These are phyloP conservation scores for Pygoscelis adeliae DNA, from an alignment of 2,113 vertebrate species.

Conservation along the genomic window DNA sequence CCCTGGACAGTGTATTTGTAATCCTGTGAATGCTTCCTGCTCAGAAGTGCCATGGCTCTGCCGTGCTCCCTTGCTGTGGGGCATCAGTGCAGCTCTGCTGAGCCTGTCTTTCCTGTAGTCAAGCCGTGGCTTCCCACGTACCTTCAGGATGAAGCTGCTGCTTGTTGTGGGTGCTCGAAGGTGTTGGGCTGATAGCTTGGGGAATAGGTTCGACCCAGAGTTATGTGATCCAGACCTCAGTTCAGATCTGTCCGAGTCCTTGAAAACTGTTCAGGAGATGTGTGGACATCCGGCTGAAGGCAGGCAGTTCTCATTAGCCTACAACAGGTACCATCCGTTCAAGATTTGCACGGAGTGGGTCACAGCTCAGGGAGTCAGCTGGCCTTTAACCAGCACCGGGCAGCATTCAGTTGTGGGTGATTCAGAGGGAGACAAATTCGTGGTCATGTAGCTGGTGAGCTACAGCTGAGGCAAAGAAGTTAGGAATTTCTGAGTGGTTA, in stretches of 20 bases:
- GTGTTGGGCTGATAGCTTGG: not conserved
- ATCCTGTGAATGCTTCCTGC: not conserved
- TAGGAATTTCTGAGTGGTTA: not conserved
- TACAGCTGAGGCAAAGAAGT: not conserved
- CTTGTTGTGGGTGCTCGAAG: not conserved
- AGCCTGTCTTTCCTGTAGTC: not conserved
- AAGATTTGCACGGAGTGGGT: not conserved
- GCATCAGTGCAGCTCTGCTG: not conserved
- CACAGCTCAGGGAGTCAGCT: accelerated
- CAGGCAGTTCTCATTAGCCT: not conserved
- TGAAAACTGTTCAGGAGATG: not conserved
- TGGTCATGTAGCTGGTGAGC: accelerated
- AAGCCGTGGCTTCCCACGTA: not conserved
- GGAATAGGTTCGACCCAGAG: not conserved
- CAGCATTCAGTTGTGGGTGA: not conserved
- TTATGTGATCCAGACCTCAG: not conserved
- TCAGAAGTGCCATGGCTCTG: not conserved
- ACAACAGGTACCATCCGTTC: not conserved
- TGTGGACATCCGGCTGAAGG: not conserved
- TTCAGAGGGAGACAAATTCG: not conserved
- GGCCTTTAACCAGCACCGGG: not conserved
- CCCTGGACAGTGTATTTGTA: not conserved
- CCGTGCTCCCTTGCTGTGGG: not conserved
- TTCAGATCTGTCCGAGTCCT: not conserved
- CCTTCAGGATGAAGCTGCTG: not conserved